A percentile compares a stretch with the other conserved stretches of the same genome.
phyloP scores from a whole-genome alignment of 2,113 vertebrate species.

The Podocnemis expansa region DNA sequence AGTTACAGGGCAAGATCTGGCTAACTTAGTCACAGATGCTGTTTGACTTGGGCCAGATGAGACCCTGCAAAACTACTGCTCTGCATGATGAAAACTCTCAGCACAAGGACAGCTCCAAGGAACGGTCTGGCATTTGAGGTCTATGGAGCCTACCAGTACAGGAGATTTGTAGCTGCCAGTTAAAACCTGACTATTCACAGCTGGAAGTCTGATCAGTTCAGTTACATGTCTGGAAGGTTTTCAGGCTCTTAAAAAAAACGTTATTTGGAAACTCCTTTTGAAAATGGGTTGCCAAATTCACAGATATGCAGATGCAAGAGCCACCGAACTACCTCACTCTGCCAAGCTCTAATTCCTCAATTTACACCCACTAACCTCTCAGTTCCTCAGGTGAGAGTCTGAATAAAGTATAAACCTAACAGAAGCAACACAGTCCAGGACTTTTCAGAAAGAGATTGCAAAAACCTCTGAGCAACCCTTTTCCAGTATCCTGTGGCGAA shows the following conservation, averaged over 20 bases:
- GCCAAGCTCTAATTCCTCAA: neutral
- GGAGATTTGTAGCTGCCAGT: neutral
- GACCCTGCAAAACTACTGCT: neutral
- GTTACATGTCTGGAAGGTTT: neutral
- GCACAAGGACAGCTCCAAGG: neutral
- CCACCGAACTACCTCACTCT: rapidly evolving
- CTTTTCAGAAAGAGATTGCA: neutral
- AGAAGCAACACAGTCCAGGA: neutral
- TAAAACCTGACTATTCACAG: neutral
- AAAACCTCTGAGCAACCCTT: neutral
- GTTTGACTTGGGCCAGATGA: neutral
- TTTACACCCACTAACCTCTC: neutral
- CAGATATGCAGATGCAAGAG: neutral
- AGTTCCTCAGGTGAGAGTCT: neutral
- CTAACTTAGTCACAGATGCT: neutral
- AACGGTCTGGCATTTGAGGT: rapidly evolving
- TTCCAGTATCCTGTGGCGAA: neutral
- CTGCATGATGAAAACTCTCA: rapidly evolving
- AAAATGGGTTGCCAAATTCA: neutral
- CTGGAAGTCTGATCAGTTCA: neutral
- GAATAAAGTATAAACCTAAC: neutral
- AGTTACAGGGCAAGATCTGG: neutral
- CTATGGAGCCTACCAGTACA: rapidly evolving
- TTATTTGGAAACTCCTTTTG: neutral
- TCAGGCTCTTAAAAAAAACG: neutral